These are phyloP conservation scores for Eretmochelys imbricata DNA, from an alignment of 2,113 vertebrate genomes.

Conservation along the genomic window DNA sequence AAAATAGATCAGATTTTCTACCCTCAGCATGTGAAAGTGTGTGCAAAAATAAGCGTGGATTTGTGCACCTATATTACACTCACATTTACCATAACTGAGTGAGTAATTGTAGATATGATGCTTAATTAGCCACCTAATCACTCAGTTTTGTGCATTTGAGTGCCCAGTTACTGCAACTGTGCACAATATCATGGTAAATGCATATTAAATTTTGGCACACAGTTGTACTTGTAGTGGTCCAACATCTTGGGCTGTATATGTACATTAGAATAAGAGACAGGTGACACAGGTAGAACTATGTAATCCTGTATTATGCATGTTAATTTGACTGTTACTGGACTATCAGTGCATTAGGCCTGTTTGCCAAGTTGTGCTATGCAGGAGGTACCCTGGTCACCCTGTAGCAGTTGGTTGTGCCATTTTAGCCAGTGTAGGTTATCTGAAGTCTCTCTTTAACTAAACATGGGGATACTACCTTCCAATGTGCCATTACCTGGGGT, in stretches of 20 bases:
- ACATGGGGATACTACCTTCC: background rate
- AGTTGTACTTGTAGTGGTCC: background rate
- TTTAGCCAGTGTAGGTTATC: accelerated
- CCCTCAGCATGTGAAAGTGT: background rate
- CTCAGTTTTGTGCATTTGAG: background rate
- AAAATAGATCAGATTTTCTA: background rate
- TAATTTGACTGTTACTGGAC: background rate
- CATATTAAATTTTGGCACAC: background rate
- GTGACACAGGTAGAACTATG: background rate
- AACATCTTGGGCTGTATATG: background rate
- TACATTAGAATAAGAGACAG: background rate
- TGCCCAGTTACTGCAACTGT: background rate
- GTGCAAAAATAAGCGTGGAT: background rate
- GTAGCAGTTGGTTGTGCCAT: background rate
- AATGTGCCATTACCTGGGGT: background rate
- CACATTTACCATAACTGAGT: background rate
- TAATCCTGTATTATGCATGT: accelerated
- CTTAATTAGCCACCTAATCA: background rate
- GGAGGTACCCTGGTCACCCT: background rate
- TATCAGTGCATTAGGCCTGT: background rate
- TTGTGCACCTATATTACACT: background rate
- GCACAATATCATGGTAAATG: background rate
- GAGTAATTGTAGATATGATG: background rate
- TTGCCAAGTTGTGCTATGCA: background rate
- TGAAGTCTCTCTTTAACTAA: background rate